phyloP scores from a whole-genome alignment of 2,888 invertebrate genomes.

The Endomychus coccineus region DNA sequence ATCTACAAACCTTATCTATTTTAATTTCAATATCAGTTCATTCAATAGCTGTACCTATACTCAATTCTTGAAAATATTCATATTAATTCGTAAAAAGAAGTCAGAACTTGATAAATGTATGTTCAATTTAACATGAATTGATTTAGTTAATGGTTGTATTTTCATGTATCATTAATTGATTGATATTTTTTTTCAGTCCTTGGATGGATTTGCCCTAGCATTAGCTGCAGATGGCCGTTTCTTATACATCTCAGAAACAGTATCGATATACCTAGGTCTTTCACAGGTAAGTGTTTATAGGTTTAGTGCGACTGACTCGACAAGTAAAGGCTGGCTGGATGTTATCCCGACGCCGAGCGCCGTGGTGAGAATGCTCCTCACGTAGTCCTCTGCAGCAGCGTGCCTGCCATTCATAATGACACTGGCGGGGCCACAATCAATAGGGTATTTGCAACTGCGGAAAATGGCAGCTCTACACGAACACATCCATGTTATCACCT shows the following conservation, averaged over 20 bases:
- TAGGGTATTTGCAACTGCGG: constrained; percentile 49
- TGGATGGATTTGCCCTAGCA: constrained; percentile 96
- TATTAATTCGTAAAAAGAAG: too few relatives aligned
- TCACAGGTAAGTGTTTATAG: constrained; percentile 74
- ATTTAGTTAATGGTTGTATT: too few relatives aligned
- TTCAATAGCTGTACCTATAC: too few relatives aligned
- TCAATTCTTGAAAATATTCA: too few relatives aligned
- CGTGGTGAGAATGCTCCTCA: constrained; percentile 40
- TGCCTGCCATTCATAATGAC: constrained; percentile 55
- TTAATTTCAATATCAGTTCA: too few relatives aligned
- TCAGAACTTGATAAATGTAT: too few relatives aligned
- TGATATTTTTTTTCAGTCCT: constrained; percentile 63
- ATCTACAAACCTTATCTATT: too few relatives aligned
- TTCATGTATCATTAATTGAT: too few relatives aligned
- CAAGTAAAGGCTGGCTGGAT: constrained; percentile 14
- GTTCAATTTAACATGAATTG: too few relatives aligned
- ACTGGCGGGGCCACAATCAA: constrained; percentile 46
- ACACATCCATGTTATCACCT: constrained; percentile 42
- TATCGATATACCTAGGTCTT: constrained; percentile 98
- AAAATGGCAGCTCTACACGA: constrained; percentile 42
- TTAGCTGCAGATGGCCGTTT: constrained; percentile 94
- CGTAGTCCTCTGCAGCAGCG: constrained; percentile 54
- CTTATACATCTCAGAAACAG: constrained; percentile 99
- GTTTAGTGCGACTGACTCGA: constrained; percentile 10
- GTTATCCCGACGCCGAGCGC: constrained; percentile 15